Base-by-base conservation (phyloP, 2,888 invertebrate genomes). In the Apantesis nais region DNA sequence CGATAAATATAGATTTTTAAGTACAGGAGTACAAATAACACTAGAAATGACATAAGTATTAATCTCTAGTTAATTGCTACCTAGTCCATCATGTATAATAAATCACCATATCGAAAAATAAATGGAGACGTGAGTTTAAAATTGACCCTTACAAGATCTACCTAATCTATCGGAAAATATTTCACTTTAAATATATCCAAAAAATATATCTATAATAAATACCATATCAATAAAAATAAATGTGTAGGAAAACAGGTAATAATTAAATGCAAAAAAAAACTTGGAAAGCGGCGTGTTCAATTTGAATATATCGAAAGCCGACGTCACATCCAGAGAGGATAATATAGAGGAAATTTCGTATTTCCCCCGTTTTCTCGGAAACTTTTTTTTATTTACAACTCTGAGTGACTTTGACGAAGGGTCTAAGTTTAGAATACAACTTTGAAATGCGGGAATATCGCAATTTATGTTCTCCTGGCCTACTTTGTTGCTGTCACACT, bases 321-420 rank as follows among this genome's bases (percentile, higher is more conserved):
- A 64, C 67, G 78, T 81, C 79, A 76, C 34, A 11, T 34, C 44
- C 79, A 80, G 52, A 63, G 64, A 70, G 62, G 64, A 39, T 64
- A 67, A 74, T 74, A 74, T 74, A 68, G 67, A 62, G 76, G 72
- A 78, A 81, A 89, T 89, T 89, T 88, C 83, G 85, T 81, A 79
- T 80, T 84, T 82, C 79, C 84, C 83, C 84, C 81, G 78, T 80
- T 84, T 82, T 80, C 76, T 77, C 68, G 73, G 68, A 80, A 87
- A 88, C 90, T 83, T 88, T 92, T 91, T 90, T 90, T 91, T 91
- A 90, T 91, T 90, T 90, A 88, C 89, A 85, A 78, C 85, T 76
- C 82, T 74, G 74, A 85, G 81, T 87, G 90, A 91, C 89, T 92
- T 91, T 92, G 92, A 92, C 89, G 92, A 86, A 91, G 91, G 92